Base-by-base conservation (phyloP, 2,888 invertebrate species). In the Protophormia terraenovae region DNA sequence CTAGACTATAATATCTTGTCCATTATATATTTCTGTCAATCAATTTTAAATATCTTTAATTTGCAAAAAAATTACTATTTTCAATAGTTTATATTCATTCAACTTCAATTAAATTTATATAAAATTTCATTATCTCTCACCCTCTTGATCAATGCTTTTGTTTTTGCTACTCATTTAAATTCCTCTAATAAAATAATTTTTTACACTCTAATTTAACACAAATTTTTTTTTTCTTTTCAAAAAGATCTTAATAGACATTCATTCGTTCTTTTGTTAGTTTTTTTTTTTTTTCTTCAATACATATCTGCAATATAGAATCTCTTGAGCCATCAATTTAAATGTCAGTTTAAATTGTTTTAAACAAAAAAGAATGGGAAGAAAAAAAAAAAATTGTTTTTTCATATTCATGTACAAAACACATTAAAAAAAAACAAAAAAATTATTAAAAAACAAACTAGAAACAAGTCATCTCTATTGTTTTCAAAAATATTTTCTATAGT, bases 251-350 rank as follows among this genome's bases (percentile, higher is more conserved):
- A 66, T 66, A 80, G 64, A 79, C 66, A 27, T 69, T 62, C 66
- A 27, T 69, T 62, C 75, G 78, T 81, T 66, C 64, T 53, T 55
- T 77, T 62, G 50, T 32, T 55, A 5, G 22, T 19, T 79, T 16
- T 62, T 75, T 22, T 1, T 62, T 10, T 32, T 69, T 53, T 58
- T 76, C 27, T 58, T 55, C 58, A 38, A 55, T 67, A 73, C 45
- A 41, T 85, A 86, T 84, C 84, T 83, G 72, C 64, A 67, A 76
- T 83, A 84, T 77, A 90, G 91, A 90, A 90, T 90, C 90, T 90
- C 91, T 90, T 90, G 91, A 90, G 91, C 91, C 90, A 90, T 90
- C 90, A 90, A 90, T 90, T 90, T 90, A 90, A 90, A 90, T 90
- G 91, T 90, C 90, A 90, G 90, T 90, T 90, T 90, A 90, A 90